These are phyloP conservation scores for Xestia sexstrigata DNA, from an alignment of 2,888 invertebrate genomes.

Conservation along the genomic window DNA sequence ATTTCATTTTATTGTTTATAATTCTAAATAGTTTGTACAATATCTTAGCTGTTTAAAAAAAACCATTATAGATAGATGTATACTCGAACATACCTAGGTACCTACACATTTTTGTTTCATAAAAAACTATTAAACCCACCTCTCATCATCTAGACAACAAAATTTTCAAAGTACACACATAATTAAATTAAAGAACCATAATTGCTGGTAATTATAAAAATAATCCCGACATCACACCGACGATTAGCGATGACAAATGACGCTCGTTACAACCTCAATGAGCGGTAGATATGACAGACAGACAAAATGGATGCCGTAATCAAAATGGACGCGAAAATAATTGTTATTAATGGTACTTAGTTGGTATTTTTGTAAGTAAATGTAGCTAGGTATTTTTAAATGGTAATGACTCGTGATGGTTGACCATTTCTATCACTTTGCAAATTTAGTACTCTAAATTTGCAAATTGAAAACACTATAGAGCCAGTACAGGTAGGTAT, in stretches of 20 bases:
- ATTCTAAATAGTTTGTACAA: neutral
- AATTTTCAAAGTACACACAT: constrained; percentile 33
- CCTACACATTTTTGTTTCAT: neutral
- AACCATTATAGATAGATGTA: neutral
- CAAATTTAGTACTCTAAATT: too few relatives aligned
- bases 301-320: constrained; percentile 47
- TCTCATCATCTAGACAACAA: neutral
- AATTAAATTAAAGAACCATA: constrained; percentile 58
- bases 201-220: constrained; percentile 52
- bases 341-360: constrained; percentile 6
- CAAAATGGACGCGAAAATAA: constrained; percentile 52
- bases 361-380: constrained; percentile 9
- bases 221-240: constrained; percentile 33
- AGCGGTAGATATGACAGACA: constrained; percentile 16
- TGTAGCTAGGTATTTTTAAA: neutral
- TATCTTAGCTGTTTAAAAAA: too few relatives aligned
- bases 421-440: neutral
- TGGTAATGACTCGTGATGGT: neutral
- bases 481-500: too few relatives aligned
- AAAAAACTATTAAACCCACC: neutral
- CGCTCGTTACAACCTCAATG: constrained; percentile 31
- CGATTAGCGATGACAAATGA: constrained; percentile 59
- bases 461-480: too few relatives aligned
- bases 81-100: neutral
- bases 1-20: neutral